Evolutionary conservation across 1,140 invertebrate genomes (phyloP).

Genomic region (Zophobas morio): DNA sequence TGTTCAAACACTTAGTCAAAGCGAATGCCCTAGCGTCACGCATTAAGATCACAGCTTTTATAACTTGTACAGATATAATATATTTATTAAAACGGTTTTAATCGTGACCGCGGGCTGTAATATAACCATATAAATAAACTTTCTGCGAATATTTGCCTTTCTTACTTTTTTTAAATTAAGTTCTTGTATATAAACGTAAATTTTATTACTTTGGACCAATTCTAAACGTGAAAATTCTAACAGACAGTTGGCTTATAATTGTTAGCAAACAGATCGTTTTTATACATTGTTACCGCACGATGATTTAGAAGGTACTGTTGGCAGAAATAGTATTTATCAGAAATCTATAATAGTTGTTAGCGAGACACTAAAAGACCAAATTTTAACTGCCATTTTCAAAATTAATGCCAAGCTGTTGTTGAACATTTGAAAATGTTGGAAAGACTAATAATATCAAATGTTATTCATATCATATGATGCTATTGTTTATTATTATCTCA

Average conservation of each 20-base stretch:
- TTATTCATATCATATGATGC: constrained; percentile 61
- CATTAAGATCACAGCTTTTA: constrained; percentile 46
- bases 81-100: constrained; percentile 59
- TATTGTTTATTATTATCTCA: constrained; percentile 52
- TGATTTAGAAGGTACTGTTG: constrained; percentile 51
- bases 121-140: constrained; percentile 66
- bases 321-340: constrained; percentile 49
- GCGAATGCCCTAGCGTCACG: constrained; percentile 50
- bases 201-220: constrained; percentile 44
- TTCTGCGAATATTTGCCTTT: constrained; percentile 56
- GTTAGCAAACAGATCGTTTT: constrained; percentile 32
- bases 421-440: constrained; percentile 53
- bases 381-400: constrained; percentile 61
- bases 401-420: constrained; percentile 57
- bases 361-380: constrained; percentile 57
- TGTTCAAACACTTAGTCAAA: constrained; percentile 65
- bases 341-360: constrained; percentile 44
- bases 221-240: constrained; percentile 29
- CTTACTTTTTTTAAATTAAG: constrained; percentile 52
- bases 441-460: constrained; percentile 59
- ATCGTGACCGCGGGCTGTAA: constrained; percentile 57
- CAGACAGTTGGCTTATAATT: constrained; percentile 33
- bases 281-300: constrained; percentile 21
- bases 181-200: constrained; percentile 54
- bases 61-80: constrained; percentile 61